A percentile compares a stretch with the other conserved stretches of the same genome.
phyloP scores from a whole-genome alignment of 2,797 vertebrate species.

The Stomatorhinus walkeri region DNA sequence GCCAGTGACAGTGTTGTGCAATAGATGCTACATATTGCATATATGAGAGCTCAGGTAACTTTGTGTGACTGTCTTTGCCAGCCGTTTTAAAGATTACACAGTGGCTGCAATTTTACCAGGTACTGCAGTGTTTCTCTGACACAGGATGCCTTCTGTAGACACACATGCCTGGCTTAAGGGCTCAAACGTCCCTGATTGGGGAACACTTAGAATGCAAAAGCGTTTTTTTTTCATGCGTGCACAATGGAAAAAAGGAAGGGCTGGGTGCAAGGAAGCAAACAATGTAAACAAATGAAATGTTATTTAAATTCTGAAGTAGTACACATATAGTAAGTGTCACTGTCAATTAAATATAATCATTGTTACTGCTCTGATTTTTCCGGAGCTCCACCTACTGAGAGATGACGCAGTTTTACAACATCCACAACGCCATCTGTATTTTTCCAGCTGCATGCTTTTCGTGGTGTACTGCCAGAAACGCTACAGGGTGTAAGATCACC shows the following conservation, averaged over 20 bases:
- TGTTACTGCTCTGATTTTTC: neutral
- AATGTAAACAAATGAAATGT: neutral
- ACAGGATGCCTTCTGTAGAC: neutral
- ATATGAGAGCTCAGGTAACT: neutral
- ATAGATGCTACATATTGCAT: neutral
- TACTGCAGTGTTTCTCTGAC: neutral
- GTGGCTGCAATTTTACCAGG: neutral
- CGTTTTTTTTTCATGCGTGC: neutral
- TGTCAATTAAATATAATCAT: neutral
- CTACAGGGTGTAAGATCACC: neutral
- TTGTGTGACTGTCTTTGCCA: neutral
- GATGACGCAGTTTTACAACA: neutral
- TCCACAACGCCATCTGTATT: neutral
- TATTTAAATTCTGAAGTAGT: neutral
- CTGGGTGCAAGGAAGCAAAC: neutral
- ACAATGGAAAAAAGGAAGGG: neutral
- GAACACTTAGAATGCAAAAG: neutral
- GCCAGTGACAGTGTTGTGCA: neutral
- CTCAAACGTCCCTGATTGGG: neutral
- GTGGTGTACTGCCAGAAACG: neutral
- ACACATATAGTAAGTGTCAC: neutral
- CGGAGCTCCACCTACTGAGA: neutral
- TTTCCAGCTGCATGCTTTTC: slow-evolving; percentile 4
- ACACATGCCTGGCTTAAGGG: neutral
- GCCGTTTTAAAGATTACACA: neutral